These are phyloP conservation scores for Procambarus virginalis DNA, from an alignment of 1,140 invertebrate species.

Conservation along the genomic window DNA sequence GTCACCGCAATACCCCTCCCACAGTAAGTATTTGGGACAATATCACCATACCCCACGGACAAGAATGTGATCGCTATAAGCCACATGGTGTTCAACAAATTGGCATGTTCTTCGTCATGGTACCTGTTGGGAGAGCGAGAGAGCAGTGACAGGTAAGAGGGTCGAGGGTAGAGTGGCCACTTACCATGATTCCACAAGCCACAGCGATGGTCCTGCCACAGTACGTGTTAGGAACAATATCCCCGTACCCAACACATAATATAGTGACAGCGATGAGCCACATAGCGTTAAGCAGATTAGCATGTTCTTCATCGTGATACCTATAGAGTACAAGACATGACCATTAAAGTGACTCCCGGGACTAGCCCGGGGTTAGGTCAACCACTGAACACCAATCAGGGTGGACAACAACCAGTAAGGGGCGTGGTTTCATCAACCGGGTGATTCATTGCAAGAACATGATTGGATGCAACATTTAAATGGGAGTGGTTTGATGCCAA, in stretches of 20 bases:
- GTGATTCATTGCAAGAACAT: conserved; percentile 66
- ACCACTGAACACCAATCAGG: conserved; percentile 69
- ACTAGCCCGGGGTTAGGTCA: conserved; percentile 52
- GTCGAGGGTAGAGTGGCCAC: conserved; percentile 73
- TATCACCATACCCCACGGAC: conserved; percentile 99
- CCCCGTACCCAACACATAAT: conserved; percentile 85
- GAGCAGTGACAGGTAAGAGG: conserved; percentile 61
- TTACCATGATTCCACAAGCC: conserved; percentile 94
- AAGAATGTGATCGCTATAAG: conserved; percentile 98
- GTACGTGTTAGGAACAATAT: conserved; percentile 96
- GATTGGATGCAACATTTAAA: conserved; percentile 69
- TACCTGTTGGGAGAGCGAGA: conserved; percentile 80
- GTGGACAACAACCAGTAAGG: conserved; percentile 68
- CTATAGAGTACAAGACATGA: conserved; percentile 75
- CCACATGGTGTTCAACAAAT: conserved; percentile 99
- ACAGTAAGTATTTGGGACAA: conserved; percentile 99
- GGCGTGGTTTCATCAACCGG: conserved; percentile 56
- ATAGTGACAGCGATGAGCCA: conserved; percentile 94
- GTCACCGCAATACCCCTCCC: conserved; percentile 97
- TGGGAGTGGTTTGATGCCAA: conserved; percentile 62
- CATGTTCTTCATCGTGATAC: conserved; percentile 90
- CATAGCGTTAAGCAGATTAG: conserved; percentile 93
- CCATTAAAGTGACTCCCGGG: conserved; percentile 65
- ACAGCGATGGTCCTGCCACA: conserved; percentile 93
- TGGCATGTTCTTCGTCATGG: conserved; percentile 97